Conservation (phyloP, 2,797 vertebrate genomes). For the Leuciscus waleckii region DNA sequence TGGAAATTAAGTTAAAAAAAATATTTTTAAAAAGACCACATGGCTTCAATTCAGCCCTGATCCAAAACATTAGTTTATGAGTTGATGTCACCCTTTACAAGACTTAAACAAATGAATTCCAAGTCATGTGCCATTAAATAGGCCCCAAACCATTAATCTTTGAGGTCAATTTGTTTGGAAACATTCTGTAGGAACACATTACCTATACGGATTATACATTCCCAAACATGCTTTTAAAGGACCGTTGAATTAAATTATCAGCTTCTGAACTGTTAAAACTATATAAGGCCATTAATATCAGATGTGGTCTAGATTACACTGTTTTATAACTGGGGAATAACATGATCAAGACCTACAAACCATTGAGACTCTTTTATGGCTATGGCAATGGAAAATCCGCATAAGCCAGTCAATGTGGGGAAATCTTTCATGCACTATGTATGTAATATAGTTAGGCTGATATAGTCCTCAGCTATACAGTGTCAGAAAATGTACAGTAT, state of each 20-base stretch:
- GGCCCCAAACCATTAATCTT: conserved; percentile 47
- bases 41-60: conserved; percentile 44
- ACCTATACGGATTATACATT: conserved; percentile 51
- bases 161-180: conserved; percentile 66
- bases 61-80: conserved; percentile 60
- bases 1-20: conserved; percentile 37
- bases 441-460: neutral
- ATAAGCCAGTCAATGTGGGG: conserved; percentile 10
- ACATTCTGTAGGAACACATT: conserved; percentile 52
- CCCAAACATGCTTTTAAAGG: conserved; percentile 62
- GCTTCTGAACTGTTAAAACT: conserved; percentile 64
- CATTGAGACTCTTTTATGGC: conserved; percentile 61
- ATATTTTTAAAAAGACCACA: conserved; percentile 38
- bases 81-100: conserved; percentile 68
- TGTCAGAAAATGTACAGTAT: neutral
- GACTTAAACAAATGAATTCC: conserved; percentile 48
- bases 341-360: conserved; percentile 55
- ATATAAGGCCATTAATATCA: conserved; percentile 63
- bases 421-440: conserved; percentile 15
- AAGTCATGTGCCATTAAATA: conserved; percentile 55
- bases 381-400: conserved; percentile 57
- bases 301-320: conserved; percentile 63
- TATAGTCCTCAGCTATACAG: neutral
- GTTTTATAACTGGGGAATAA: conserved; percentile 56
- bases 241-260: conserved; percentile 60